Evolutionary conservation across 2,113 vertebrate species (phyloP).

Genomic region (Cygnus atratus): DNA sequence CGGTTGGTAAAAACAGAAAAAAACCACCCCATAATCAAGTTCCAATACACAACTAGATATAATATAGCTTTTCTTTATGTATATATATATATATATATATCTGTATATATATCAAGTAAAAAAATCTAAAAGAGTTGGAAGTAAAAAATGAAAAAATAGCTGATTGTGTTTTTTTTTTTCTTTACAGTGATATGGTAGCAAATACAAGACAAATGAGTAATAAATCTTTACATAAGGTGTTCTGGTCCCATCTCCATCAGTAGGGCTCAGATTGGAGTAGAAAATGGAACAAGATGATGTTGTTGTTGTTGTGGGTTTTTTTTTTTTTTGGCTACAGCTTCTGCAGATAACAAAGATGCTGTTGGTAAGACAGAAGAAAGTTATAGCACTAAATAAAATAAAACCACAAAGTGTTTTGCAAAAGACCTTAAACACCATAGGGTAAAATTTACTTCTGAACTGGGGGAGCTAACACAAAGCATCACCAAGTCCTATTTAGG

Average conservation of each 20-base stretch:
- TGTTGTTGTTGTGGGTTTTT: neutral
- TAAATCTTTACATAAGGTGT: slow-evolving; percentile 59
- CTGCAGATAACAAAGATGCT: slow-evolving; percentile 59
- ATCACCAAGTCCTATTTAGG: neutral
- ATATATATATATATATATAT: slow-evolving; percentile 2
- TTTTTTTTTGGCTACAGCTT: slow-evolving; percentile 77
- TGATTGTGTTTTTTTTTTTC: slow-evolving; percentile 54
- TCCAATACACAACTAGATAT: slow-evolving; percentile 71
- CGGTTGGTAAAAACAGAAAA: slow-evolving; percentile 41
- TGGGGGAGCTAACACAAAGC: neutral
- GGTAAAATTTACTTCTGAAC: slow-evolving; percentile 33
- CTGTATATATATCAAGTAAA: slow-evolving; percentile 75
- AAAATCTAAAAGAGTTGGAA: slow-evolving; percentile 77
- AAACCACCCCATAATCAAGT: slow-evolving; percentile 42
- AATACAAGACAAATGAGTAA: slow-evolving; percentile 71
- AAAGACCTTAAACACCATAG: slow-evolving; percentile 31
- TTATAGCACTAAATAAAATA: slow-evolving; percentile 18
- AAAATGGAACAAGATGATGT: slow-evolving; percentile 57
- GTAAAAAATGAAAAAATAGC: slow-evolving; percentile 80
- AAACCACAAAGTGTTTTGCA: slow-evolving; percentile 41
- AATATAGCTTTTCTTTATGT: slow-evolving; percentile 71
- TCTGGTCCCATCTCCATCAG: slow-evolving; percentile 70
- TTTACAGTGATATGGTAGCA: slow-evolving; percentile 81
- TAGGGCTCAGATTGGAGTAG: slow-evolving; percentile 65
- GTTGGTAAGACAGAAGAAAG: slow-evolving; percentile 42